Conservation (phyloP, 2,113 vertebrate species). For the Solenodon paradoxus region DNA sequence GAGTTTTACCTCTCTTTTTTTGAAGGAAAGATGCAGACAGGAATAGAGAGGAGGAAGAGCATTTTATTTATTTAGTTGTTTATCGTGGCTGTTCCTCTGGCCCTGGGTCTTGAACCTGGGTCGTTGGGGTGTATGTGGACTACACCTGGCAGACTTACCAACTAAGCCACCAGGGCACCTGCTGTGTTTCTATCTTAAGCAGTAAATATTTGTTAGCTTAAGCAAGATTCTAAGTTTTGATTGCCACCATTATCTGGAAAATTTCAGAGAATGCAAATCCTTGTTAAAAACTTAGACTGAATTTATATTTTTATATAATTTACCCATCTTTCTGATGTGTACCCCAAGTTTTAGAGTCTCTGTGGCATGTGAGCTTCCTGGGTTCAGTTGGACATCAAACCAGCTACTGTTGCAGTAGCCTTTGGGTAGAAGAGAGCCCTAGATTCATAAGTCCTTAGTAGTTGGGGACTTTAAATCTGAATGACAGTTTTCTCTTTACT, state of each 20-base stretch:
- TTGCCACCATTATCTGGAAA: slow-evolving; percentile 8
- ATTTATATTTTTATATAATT: background rate
- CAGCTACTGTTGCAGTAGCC: background rate
- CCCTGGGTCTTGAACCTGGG: too few species aligned
- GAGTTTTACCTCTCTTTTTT: background rate
- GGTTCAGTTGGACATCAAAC: background rate
- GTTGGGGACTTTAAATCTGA: background rate
- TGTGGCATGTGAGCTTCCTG: background rate
- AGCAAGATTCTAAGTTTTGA: slow-evolving; percentile 9
- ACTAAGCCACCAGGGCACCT: too few species aligned
- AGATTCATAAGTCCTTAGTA: background rate
- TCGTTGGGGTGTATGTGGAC: too few species aligned
- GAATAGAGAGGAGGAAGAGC: too few species aligned
- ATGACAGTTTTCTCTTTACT: background rate
- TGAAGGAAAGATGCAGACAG: too few species aligned
- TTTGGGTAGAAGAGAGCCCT: background rate
- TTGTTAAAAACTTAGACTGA: slow-evolving; percentile 13
- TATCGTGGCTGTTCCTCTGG: too few species aligned
- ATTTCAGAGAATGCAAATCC: background rate
- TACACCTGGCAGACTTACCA: too few species aligned
- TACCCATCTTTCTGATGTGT: background rate
- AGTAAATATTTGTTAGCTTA: background rate
- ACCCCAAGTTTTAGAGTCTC: background rate
- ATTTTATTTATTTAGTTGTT: too few species aligned
- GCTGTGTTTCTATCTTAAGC: background rate